Evolutionary conservation across 2,113 vertebrate genomes (phyloP).

Genomic region (Cardinalis cardinalis): DNA sequence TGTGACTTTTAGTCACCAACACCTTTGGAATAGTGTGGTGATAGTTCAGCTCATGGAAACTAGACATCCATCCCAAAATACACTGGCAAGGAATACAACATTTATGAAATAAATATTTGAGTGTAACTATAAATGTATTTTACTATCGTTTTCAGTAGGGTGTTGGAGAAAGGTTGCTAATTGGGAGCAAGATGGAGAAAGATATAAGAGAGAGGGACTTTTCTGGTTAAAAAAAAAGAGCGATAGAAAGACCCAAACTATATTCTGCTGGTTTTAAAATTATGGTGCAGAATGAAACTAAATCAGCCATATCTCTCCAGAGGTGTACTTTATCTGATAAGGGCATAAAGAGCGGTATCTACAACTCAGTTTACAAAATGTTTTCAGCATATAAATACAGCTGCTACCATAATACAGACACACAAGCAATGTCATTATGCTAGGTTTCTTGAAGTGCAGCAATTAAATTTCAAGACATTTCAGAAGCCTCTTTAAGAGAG

Average conservation of each 20-base stretch:
- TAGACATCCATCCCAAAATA: neutral
- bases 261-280: neutral
- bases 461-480: neutral
- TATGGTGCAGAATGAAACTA: neutral
- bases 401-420: neutral
- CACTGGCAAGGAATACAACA: neutral
- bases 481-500: neutral
- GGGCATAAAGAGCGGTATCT: neutral
- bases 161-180: neutral
- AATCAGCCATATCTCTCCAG: neutral
- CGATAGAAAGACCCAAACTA: neutral
- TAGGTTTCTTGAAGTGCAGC: neutral
- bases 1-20: neutral
- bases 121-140: neutral
- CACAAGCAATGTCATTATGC: neutral
- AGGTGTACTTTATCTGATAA: neutral
- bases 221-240: neutral
- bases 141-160: neutral
- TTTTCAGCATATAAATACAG: neutral
- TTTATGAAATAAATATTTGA: neutral
- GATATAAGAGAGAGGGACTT: neutral
- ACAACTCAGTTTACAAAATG: neutral
- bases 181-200: neutral
- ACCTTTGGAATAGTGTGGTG: neutral
- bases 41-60: neutral